phyloP scores from a whole-genome alignment of 1,140 invertebrate species.

The Drosophila kohkoa region DNA sequence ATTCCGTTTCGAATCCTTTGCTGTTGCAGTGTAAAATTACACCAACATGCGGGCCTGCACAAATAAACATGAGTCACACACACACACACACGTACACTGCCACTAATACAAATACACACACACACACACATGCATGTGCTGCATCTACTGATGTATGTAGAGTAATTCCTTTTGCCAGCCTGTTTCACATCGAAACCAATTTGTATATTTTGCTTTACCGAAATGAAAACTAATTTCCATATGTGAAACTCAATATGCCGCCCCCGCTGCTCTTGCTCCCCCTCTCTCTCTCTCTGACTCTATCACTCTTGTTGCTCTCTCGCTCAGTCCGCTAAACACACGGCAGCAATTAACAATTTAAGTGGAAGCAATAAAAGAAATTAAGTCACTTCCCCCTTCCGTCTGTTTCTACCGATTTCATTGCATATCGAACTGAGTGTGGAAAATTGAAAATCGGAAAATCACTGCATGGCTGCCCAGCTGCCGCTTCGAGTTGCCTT shows the following conservation, averaged over 20 bases:
- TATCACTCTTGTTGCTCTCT: not conserved
- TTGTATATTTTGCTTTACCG: constrained; percentile 40
- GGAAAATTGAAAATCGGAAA: constrained; percentile 51
- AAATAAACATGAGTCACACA: constrained; percentile 19
- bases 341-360: constrained; percentile 68
- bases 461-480: constrained; percentile 32
- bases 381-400: constrained; percentile 46
- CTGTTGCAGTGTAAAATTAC: constrained; percentile 56
- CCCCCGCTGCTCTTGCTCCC: not conserved
- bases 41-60: constrained; percentile 48
- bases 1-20: constrained; percentile 1
- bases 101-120: not conserved
- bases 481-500: constrained; percentile 9
- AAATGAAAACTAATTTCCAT: constrained; percentile 67
- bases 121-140: not conserved
- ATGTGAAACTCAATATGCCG: constrained; percentile 53
- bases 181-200: constrained; percentile 55
- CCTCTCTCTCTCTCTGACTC: not conserved
- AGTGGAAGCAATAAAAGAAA: constrained; percentile 72
- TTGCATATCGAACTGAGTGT: constrained; percentile 34
- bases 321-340: constrained; percentile 19
- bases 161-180: constrained; percentile 27
- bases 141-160: constrained; percentile 16
- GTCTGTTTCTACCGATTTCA: constrained; percentile 20
- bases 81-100: constrained; percentile 10